Conservation (phyloP, 2,797 vertebrate species). For the Myiotriccus ornatus region DNA sequence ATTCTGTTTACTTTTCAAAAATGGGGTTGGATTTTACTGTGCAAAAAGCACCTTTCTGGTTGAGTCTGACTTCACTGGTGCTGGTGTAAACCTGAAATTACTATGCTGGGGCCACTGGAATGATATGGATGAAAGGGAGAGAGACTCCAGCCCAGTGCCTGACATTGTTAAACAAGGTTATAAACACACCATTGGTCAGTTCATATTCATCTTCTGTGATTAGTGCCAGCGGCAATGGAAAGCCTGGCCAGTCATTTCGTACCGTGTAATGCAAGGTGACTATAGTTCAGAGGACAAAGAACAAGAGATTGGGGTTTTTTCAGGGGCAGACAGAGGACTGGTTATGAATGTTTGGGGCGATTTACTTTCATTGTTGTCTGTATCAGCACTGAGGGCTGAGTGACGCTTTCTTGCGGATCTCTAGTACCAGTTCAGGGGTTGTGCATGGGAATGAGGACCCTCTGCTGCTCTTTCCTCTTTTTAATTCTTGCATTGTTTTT, state of each 20-base stretch:
- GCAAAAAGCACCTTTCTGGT: neutral
- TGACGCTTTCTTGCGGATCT: neutral
- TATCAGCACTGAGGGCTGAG: neutral
- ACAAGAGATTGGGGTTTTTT: neutral
- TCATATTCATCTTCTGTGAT: constrained; percentile 23
- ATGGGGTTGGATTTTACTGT: neutral
- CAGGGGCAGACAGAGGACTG: neutral
- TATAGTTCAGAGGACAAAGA: constrained; percentile 41
- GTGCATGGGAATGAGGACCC: neutral
- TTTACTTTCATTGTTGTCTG: neutral
- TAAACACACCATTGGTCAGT: constrained; percentile 12
- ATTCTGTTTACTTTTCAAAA: neutral
- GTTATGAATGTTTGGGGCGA: neutral
- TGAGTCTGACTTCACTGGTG: neutral
- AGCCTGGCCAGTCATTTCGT: constrained; percentile 33
- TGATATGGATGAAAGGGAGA: neutral
- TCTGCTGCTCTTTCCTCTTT: neutral
- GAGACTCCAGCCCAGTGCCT: neutral
- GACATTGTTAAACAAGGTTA: neutral
- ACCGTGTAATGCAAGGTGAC: constrained; percentile 60
- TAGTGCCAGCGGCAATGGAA: neutral
- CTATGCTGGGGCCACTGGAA: neutral
- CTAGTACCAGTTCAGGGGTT: neutral
- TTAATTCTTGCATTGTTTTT: neutral
- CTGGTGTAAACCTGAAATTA: neutral